Evolutionary conservation across 2,113 vertebrate species (phyloP).

Genomic region (Camarhynchus parvulus): DNA sequence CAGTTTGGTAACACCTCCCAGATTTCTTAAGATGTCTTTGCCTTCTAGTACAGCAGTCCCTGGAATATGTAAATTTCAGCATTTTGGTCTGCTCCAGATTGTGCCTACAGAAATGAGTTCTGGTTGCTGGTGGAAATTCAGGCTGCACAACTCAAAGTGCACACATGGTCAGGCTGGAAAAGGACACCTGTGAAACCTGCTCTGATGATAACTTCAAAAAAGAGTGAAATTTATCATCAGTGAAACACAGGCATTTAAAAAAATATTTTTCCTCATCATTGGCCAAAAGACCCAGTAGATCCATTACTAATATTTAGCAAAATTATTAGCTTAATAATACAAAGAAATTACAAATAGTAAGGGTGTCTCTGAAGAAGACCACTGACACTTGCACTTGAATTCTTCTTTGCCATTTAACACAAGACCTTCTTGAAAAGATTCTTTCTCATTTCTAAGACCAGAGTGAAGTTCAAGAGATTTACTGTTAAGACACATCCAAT

Average conservation of each 20-base stretch:
- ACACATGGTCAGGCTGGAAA: background rate
- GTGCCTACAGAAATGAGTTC: background rate
- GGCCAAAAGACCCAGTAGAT: background rate
- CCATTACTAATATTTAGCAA: background rate
- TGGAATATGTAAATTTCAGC: background rate
- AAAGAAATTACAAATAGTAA: background rate
- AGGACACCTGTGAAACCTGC: background rate
- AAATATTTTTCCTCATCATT: fast-evolving
- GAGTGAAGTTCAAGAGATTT: background rate
- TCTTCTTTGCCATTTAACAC: background rate
- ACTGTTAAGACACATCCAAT: background rate
- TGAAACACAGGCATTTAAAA: background rate
- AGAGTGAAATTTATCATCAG: background rate
- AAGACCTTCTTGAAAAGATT: background rate
- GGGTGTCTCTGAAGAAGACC: background rate
- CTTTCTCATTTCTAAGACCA: background rate
- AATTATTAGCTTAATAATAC: background rate
- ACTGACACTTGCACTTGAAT: background rate
- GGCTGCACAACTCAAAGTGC: background rate
- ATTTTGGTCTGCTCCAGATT: background rate
- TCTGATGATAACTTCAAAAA: background rate
- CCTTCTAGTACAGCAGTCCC: background rate
- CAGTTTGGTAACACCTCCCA: background rate
- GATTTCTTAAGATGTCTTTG: background rate
- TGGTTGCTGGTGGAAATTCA: background rate